These are phyloP conservation scores for Calypte anna DNA, from an alignment of 2,113 vertebrate species.

Conservation along the genomic window DNA sequence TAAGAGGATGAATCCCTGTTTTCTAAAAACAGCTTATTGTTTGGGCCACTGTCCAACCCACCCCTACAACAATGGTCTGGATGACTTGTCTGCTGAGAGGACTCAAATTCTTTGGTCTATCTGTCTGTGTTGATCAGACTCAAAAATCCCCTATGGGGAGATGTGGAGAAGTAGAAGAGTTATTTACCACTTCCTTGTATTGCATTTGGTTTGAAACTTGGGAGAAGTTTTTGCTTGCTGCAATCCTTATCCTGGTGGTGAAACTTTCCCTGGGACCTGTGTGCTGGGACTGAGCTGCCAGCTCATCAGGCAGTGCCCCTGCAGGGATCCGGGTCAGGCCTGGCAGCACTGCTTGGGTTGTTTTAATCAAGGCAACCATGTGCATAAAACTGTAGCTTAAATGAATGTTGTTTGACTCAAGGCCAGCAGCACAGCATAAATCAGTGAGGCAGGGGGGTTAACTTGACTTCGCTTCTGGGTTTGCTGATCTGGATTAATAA, in stretches of 20 bases:
- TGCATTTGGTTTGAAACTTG: neutral
- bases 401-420: neutral
- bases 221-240: neutral
- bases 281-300: fast-evolving
- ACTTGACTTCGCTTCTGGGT: neutral
- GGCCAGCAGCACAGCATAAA: neutral
- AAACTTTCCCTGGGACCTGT: neutral
- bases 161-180: neutral
- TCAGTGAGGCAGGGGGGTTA: neutral
- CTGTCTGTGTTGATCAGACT: neutral
- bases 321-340: neutral
- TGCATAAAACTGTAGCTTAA: neutral
- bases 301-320: fast-evolving
- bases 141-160: neutral
- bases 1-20: slow-evolving; percentile 80
- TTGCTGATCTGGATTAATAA: neutral
- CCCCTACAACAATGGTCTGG: slow-evolving; percentile 2
- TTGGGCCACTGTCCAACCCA: slow-evolving; percentile 66
- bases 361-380: neutral
- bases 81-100: neutral
- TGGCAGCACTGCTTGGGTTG: neutral
- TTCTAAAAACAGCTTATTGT: slow-evolving; percentile 80
- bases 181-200: neutral
- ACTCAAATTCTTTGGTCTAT: neutral
- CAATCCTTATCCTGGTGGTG: neutral